Base-by-base conservation (phyloP, 1,140 invertebrate species). In the Calliphora vicina region DNA sequence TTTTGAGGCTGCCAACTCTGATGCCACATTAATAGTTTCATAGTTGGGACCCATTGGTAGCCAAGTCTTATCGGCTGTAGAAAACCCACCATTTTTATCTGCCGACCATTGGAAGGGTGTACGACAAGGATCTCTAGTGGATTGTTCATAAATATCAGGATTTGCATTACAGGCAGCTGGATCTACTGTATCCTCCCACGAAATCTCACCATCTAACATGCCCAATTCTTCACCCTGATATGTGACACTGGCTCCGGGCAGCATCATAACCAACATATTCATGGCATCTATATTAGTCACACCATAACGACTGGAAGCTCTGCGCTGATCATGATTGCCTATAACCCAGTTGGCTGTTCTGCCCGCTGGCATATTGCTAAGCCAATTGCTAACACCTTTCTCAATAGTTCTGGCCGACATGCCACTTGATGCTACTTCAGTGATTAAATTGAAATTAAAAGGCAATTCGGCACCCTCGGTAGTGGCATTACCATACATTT, bases 41-140 rank as follows among this genome's bases (percentile, higher is more conserved):
- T 94, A 95, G 85, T 95, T 93, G 0, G 88, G 83, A 82, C 94
- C 92, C 1, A 95, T 91, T 0, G 94, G 94, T 61, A 95, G 83
- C 94, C 95, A 95, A 0, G 94, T 93, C 72, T 86, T 91, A 5
- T 81, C 83, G 9, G 85, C 91, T 0, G 86, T 93, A 4, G 92
- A 94, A 86, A 83, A 83, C 82, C 83, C 91, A 0, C 88, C 89
- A 80, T 90, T 90, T 0, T 74, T 76, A 6, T 81, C 84, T 12
- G 81, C 91, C 85, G 94, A 92, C 96, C 96, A 97, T 84, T 96
- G 95, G 91, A 94, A 96, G 0, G 96, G 95, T 0, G 95, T 95
- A 25, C 96, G 88, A 10, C 92, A 93, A 0, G 94, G 94, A 88
- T 96, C 95, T 23, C 95, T 91, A 3, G 92, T 93, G 25, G 90